Conservation (phyloP, 2,113 vertebrate species). For the Sceloporus undulatus region DNA sequence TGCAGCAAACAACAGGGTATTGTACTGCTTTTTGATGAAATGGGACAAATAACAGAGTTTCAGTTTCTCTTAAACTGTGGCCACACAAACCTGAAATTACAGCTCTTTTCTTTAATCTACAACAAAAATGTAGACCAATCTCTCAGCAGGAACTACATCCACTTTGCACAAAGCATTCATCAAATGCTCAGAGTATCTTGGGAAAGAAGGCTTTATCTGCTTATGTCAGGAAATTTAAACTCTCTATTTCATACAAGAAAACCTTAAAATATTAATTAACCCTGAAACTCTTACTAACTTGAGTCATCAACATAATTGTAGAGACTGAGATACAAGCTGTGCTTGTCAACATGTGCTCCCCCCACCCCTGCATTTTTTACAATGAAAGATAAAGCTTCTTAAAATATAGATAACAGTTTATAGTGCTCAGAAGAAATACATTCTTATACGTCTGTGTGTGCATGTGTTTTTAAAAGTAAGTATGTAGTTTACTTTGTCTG, state of each 20-base stretch:
- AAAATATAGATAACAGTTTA: not conserved
- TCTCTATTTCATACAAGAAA: constrained; percentile 7
- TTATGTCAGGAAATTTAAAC: constrained; percentile 21
- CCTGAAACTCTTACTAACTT: not conserved
- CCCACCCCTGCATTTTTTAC: not conserved
- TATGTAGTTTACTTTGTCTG: not conserved
- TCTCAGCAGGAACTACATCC: constrained; percentile 19
- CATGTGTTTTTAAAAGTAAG: not conserved
- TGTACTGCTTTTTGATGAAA: not conserved
- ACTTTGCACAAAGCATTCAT: constrained; percentile 5
- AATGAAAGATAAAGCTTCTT: not conserved
- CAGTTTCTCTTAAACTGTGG: not conserved
- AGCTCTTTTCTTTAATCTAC: constrained; percentile 11
- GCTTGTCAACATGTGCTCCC: constrained; percentile 8
- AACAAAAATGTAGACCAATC: constrained; percentile 23
- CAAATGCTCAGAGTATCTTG: constrained; percentile 17
- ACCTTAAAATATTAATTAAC: constrained; percentile 20
- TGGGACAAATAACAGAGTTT: not conserved
- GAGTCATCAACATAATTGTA: constrained; percentile 15
- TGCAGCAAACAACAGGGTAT: not conserved
- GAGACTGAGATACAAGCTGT: not conserved
- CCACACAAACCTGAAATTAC: constrained; percentile 24
- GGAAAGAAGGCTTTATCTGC: constrained; percentile 7
- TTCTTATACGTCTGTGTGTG: not conserved
- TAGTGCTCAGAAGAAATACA: not conserved